Evolutionary conservation across 2,113 vertebrate species (phyloP).

Genomic region (Trematocara variabile): DNA sequence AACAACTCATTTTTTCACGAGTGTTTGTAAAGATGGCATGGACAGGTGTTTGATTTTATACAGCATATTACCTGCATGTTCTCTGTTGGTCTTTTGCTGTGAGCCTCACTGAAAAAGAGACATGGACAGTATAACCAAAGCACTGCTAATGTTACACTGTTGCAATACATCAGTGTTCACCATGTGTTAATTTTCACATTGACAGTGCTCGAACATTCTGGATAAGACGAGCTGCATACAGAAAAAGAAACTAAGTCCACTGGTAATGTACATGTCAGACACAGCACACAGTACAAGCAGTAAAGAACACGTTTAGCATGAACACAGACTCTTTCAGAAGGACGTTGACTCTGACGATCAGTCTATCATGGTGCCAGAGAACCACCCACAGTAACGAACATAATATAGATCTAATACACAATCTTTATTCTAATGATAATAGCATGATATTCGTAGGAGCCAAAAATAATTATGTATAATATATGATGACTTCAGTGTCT

Average conservation of each 20-base stretch:
- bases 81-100: background rate
- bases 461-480: background rate
- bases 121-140: background rate
- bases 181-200: too few species aligned
- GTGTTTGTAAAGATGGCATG: background rate
- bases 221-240: too few species aligned
- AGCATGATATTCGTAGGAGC: rapidly evolving
- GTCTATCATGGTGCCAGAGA: background rate
- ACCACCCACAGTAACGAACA: background rate
- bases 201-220: too few species aligned
- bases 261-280: too few species aligned
- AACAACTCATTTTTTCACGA: rapidly evolving
- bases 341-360: background rate
- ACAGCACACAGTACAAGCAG: too few species aligned
- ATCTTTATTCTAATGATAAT: background rate
- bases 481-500: background rate
- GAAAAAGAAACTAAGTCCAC: too few species aligned
- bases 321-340: too few species aligned
- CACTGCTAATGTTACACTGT: too few species aligned
- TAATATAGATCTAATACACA: rapidly evolving
- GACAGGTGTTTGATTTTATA: background rate
- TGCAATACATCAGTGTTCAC: too few species aligned
- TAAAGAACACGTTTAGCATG: too few species aligned
- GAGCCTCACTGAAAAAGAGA: rapidly evolving
- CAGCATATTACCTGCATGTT: background rate